These are phyloP conservation scores for Pyrochroa serraticornis DNA, from an alignment of 2,888 invertebrate species.

Conservation along the genomic window DNA sequence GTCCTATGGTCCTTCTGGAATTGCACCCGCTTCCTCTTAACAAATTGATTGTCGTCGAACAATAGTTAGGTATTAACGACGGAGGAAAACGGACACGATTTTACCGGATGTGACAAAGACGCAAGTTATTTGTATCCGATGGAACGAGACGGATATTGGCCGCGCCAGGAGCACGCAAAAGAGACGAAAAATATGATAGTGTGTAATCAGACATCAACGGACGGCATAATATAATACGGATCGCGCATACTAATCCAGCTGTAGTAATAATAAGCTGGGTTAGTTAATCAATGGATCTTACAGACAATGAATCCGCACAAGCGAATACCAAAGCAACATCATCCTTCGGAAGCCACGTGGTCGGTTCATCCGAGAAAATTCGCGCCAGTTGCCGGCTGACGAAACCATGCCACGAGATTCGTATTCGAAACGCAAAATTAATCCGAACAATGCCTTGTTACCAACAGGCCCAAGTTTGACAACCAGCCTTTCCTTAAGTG, in stretches of 20 bases:
- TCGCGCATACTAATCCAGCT: slow-evolving; percentile 52
- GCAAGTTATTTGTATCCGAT: slow-evolving; percentile 58
- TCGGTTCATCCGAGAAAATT: background rate
- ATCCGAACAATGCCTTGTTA: slow-evolving; percentile 1
- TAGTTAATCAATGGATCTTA: slow-evolving; percentile 27
- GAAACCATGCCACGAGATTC: background rate
- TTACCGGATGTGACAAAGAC: slow-evolving; percentile 58
- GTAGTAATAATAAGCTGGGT: slow-evolving; percentile 31
- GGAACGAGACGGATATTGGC: slow-evolving; percentile 45
- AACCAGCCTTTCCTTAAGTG: slow-evolving; percentile 4
- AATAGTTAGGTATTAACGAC: slow-evolving; percentile 51
- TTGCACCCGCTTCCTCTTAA: slow-evolving; percentile 42
- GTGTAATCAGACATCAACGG: slow-evolving; percentile 58
- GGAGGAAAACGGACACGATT: slow-evolving; percentile 45
- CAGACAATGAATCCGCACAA: background rate
- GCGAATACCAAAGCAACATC: no score
- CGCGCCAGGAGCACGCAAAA: slow-evolving; percentile 39
- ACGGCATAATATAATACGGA: slow-evolving; percentile 51
- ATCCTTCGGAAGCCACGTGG: no score
- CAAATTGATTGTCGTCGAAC: slow-evolving; percentile 36
- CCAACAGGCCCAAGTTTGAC: slow-evolving; percentile 4
- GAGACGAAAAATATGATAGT: slow-evolving; percentile 59
- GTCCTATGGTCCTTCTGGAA: slow-evolving; percentile 33
- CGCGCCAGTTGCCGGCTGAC: background rate
- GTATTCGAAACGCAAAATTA: slow-evolving; percentile 3